A percentile compares a stretch with the other conserved stretches of the same genome.
phyloP scores from a whole-genome alignment of 1,140 invertebrate species.

The Drosophila sulfurigaster region DNA sequence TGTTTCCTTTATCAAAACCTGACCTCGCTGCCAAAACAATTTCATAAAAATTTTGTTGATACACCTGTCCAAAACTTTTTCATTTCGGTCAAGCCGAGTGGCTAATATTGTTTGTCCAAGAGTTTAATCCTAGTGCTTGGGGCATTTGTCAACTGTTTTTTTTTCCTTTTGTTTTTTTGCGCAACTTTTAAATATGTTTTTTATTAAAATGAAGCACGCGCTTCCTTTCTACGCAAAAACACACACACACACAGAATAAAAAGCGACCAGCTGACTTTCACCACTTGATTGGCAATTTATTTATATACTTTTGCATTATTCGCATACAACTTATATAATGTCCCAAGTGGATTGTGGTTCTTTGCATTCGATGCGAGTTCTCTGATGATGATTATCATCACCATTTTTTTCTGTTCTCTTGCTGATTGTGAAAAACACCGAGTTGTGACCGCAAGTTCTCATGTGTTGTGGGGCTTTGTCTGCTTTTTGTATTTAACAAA shows the following conservation, averaged over 20 bases:
- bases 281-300: slow-evolving; percentile 43
- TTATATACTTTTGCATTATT: slow-evolving; percentile 11
- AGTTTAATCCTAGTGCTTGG: slow-evolving; percentile 4
- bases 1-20: too few relatives aligned
- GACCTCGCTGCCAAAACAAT: slow-evolving; percentile 2
- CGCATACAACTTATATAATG: slow-evolving; percentile 27
- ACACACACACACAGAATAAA: too few relatives aligned
- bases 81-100: slow-evolving; percentile 21
- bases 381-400: slow-evolving; percentile 28
- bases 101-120: slow-evolving; percentile 27
- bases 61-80: slow-evolving; percentile 34
- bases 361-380: neutral
- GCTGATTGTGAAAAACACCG: neutral
- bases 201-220: slow-evolving; percentile 25
- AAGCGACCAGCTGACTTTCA: slow-evolving; percentile 25
- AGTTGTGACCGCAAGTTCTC: slow-evolving; percentile 14
- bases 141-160: slow-evolving; percentile 24
- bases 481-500: slow-evolving; percentile 1
- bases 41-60: slow-evolving; percentile 1
- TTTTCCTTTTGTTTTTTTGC: neutral
- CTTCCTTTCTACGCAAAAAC: neutral
- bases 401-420: neutral
- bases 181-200: slow-evolving; percentile 53
- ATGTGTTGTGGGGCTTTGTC: slow-evolving; percentile 13
- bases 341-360: slow-evolving; percentile 55